Evolutionary conservation across 2,888 invertebrate species (phyloP).

Genomic region (Tubulanus polymorphus): DNA sequence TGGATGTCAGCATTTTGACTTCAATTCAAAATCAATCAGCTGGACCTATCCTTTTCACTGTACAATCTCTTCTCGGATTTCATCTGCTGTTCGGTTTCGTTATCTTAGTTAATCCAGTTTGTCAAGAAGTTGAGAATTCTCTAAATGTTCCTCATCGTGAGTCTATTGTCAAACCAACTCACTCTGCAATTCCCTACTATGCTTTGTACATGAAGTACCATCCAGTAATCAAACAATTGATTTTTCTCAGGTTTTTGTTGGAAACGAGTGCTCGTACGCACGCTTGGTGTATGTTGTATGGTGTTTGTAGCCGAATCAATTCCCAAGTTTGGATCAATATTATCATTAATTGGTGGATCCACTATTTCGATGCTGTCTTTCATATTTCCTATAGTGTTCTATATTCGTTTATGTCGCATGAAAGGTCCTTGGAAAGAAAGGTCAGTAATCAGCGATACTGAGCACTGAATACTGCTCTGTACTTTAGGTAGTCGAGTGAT

Average conservation of each 20-base stretch:
- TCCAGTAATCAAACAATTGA: neutral
- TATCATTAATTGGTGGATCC: slow-evolving; percentile 81
- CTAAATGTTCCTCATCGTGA: slow-evolving; percentile 70
- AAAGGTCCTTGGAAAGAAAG: slow-evolving; percentile 55
- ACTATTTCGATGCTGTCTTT: slow-evolving; percentile 80
- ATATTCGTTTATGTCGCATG: slow-evolving; percentile 64
- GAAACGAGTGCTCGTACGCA: slow-evolving; percentile 69
- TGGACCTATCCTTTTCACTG: slow-evolving; percentile 59
- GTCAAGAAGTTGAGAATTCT: slow-evolving; percentile 75
- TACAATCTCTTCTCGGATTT: slow-evolving; percentile 63
- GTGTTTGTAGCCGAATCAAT: slow-evolving; percentile 76
- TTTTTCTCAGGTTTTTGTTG: slow-evolving; percentile 67
- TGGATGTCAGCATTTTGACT: slow-evolving; percentile 75
- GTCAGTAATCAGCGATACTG: slow-evolving; percentile 51
- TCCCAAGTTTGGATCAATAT: slow-evolving; percentile 79
- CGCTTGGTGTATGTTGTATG: slow-evolving; percentile 66
- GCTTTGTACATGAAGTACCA: neutral
- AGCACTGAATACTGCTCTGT: neutral
- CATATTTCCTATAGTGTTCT: slow-evolving; percentile 77
- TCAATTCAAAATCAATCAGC: slow-evolving; percentile 55
- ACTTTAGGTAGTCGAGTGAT: too few species aligned
- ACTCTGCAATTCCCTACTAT: neutral
- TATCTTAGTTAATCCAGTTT: slow-evolving; percentile 69
- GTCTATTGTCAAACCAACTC: slow-evolving; percentile 22
- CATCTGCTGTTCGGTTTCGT: slow-evolving; percentile 67